Conservation (phyloP, 2,888 invertebrate genomes). For the Platycheirus albimanus region DNA sequence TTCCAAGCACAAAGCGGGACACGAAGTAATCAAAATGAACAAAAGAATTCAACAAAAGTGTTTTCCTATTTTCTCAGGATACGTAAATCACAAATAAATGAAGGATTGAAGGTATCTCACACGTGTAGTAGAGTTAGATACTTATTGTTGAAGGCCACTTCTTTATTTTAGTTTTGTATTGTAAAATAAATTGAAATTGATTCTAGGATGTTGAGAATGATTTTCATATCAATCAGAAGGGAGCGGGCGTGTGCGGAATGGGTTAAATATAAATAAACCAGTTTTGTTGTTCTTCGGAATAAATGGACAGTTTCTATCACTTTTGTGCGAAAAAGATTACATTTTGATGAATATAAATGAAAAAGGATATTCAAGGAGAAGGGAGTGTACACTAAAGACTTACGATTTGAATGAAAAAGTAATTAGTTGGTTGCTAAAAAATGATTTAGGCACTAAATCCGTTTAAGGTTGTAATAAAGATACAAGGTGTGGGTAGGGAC, state of each 20-base stretch:
- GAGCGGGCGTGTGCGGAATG: neutral
- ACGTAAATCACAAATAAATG: constrained; percentile 29
- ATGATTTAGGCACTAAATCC: neutral
- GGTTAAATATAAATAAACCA: neutral
- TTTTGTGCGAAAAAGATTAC: neutral
- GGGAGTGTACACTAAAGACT: neutral
- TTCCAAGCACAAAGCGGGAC: neutral
- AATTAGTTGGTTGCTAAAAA: neutral
- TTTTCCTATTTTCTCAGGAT: constrained; percentile 28
- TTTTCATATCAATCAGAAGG: neutral
- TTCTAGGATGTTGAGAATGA: constrained; percentile 11
- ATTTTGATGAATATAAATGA: constrained; percentile 20
- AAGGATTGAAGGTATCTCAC: too few species aligned
- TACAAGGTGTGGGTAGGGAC: neutral
- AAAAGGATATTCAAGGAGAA: neutral
- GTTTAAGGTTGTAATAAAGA: neutral
- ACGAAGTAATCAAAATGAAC: constrained; percentile 46
- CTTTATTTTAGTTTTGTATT: constrained; percentile 22
- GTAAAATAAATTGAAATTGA: constrained; percentile 64
- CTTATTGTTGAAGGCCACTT: constrained; percentile 14
- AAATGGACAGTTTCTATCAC: neutral
- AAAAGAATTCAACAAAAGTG: constrained; percentile 41
- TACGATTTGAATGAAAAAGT: neutral
- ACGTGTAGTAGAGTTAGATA: constrained; percentile 29
- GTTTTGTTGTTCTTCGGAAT: constrained; percentile 7